Conservation (phyloP, 2,113 vertebrate species). For the Istiophorus platypterus region DNA sequence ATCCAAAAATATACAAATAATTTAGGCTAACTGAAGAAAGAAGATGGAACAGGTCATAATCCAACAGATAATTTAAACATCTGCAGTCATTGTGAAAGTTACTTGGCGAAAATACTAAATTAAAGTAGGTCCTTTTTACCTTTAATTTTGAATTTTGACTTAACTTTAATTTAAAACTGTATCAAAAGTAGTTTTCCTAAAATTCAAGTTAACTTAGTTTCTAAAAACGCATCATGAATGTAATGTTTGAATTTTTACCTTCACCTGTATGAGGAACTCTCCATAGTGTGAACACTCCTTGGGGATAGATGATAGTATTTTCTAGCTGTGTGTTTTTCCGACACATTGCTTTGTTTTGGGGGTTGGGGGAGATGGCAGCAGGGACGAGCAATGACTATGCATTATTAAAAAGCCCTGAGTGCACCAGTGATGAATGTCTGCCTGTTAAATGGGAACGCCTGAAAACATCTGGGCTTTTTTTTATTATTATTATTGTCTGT, state of each 20-base stretch:
- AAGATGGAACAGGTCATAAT: not conserved
- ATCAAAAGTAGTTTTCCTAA: too few relatives aligned
- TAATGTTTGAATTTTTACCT: not conserved
- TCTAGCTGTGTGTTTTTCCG: slow-evolving; percentile 26
- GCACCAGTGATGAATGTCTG: slow-evolving; percentile 60
- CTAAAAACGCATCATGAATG: not conserved
- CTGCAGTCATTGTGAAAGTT: not conserved
- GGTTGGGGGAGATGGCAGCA: slow-evolving; percentile 40
- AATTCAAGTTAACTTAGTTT: not conserved
- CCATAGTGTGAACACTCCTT: not conserved
- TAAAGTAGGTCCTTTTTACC: not conserved
- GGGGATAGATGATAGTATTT: slow-evolving; percentile 27
- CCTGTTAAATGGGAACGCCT: slow-evolving; percentile 57
- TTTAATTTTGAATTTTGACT: not conserved
- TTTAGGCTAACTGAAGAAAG: slow-evolving; percentile 1
- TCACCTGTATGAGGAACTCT: not conserved
- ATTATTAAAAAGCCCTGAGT: slow-evolving; percentile 77
- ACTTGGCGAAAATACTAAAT: not conserved
- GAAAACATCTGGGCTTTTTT: slow-evolving; percentile 41
- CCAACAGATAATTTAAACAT: not conserved
- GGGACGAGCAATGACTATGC: slow-evolving; percentile 57
- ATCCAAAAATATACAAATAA: slow-evolving; percentile 32
- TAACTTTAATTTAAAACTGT: too few relatives aligned
- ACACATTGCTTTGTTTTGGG: slow-evolving; percentile 56
- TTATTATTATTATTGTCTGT: not conserved